Base-by-base conservation (phyloP, 2,113 vertebrate genomes). In the Lontra canadensis region DNA sequence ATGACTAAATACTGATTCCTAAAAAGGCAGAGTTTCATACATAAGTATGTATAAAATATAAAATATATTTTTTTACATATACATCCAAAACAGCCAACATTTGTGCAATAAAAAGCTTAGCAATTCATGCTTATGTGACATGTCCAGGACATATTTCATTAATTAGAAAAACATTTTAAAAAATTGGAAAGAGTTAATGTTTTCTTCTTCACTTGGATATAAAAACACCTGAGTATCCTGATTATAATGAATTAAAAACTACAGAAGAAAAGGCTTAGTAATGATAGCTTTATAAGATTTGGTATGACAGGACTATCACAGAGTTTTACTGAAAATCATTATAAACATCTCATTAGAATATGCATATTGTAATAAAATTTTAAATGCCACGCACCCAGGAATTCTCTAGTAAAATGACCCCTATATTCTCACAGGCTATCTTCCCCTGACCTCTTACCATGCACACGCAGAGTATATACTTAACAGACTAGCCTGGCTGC, bases 251-350 rank as follows among this genome's bases (percentile, higher is more conserved):
- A 98, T 65, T 86, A 86, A 97, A 98, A 97, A 34, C 76, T 49
- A 98, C 12, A 88, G 71, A 98, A 98, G 82, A 91, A 98, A 98
- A 98, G 81, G 88, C 96, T 98, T 98, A 98, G 88, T 97, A 98
- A 98, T 95, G 95, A 85, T 49, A 97, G 97, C 95, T 98, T 98
- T 97, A 96, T 97, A 98, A 98, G 59, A 96, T 97, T 98, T 94
- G 95, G 95, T 98, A 91, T 97, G 98, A 97, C 97, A 97, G 59
- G 88, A 97, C 94, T 98, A 98, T 97, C 98, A 98, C 69, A 87
- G 47, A 96, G 96, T 97, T 98, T 96, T 94, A 97, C 94, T 98
- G 96, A 98, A 98, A 98, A 97, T 94, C 96, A 97, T 98, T 98
- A 97, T 81, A 42, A 42, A 96, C 44, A 95, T 92, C 55, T 98